These are phyloP conservation scores for Cephalotes varians DNA, from an alignment of 2,888 invertebrate species.

Conservation along the genomic window DNA sequence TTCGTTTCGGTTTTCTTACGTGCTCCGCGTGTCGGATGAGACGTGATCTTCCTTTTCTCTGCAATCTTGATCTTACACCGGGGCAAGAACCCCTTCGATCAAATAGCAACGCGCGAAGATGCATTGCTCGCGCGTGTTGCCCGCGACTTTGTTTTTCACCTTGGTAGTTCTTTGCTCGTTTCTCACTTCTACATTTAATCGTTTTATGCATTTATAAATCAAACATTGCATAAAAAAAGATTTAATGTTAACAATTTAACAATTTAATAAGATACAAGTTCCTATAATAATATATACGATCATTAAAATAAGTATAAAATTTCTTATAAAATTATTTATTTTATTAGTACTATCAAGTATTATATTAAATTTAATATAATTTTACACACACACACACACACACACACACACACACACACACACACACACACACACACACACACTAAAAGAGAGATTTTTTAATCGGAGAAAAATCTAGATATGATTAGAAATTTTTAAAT, in stretches of 20 bases:
- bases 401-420: too few species aligned
- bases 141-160: slow-evolving; percentile 32
- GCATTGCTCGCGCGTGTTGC: slow-evolving; percentile 41
- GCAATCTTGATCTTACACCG: slow-evolving; percentile 42
- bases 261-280: not conserved
- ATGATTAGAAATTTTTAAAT: not conserved
- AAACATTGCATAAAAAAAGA: not conserved
- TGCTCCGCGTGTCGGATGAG: slow-evolving; percentile 25
- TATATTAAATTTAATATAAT: not conserved
- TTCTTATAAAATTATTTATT: not conserved
- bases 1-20: slow-evolving; percentile 47
- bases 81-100: slow-evolving; percentile 46
- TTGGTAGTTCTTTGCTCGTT: not conserved
- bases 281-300: not conserved
- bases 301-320: not conserved
- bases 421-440: too few species aligned
- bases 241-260: not conserved
- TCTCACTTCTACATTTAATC: not conserved
- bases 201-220: not conserved
- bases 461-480: not conserved
- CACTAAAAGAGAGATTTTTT: not conserved
- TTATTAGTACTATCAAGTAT: not conserved
- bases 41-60: slow-evolving; percentile 24
- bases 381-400: not conserved
- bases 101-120: slow-evolving; percentile 44